Percentiles rank a stretch among this genome's conserved stretches.
These are phyloP conservation scores for Drosophila nr. perissopoda DNA, from an alignment of 2,888 invertebrate genomes.

Conservation along the genomic window DNA sequence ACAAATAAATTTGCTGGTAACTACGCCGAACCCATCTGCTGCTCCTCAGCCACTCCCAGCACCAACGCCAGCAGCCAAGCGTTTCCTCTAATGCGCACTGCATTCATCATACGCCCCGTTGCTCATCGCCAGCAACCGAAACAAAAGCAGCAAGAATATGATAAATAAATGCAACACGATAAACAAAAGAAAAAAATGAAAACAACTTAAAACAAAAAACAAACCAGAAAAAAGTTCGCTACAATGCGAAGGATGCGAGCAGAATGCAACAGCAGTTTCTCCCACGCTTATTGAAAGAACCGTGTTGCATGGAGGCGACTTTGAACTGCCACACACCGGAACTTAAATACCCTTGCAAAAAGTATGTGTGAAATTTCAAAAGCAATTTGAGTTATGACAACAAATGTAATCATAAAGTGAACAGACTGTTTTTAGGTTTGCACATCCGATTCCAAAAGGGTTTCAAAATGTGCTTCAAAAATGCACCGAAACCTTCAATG, in stretches of 20 bases:
- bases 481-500: neutral
- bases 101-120: conserved; percentile 77
- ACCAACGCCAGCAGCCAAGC: conserved; percentile 27
- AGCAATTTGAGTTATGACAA: neutral
- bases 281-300: conserved; percentile 8
- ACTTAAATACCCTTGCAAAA: conserved; percentile 12
- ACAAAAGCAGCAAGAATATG: conserved; percentile 66
- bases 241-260: conserved; percentile 54
- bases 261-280: conserved; percentile 53
- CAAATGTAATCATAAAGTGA: neutral
- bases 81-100: conserved; percentile 69
- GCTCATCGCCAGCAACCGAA: conserved; percentile 46
- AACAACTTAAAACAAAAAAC: conserved; percentile 11
- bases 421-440: neutral
- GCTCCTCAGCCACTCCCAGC: neutral
- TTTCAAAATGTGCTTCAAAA: neutral
- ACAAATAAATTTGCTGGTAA: conserved; percentile 72
- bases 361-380: neutral
- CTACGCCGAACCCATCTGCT: conserved; percentile 14
- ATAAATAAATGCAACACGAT: conserved; percentile 70
- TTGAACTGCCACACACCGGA: neutral
- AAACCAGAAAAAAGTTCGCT: conserved; percentile 27
- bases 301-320: too few species aligned
- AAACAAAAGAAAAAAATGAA: conserved; percentile 18
- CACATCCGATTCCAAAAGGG: neutral